These are phyloP conservation scores for Bombus affinis DNA, from an alignment of 1,140 invertebrate genomes.

Conservation along the genomic window DNA sequence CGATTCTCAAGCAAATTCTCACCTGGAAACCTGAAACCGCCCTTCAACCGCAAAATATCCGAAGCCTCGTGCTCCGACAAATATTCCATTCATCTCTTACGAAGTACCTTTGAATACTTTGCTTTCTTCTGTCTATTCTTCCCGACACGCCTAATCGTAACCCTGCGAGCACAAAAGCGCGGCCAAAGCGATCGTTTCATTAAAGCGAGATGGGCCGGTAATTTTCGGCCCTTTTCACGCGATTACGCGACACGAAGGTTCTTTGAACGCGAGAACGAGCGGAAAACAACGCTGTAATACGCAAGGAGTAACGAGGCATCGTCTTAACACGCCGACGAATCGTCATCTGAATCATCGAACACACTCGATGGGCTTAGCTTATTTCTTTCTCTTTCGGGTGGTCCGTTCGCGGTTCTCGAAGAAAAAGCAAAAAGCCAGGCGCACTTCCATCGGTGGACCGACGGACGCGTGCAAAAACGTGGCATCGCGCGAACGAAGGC, in stretches of 20 bases:
- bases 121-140: background rate
- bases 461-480: slow-evolving; percentile 9
- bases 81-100: background rate
- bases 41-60: background rate
- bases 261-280: background rate
- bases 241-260: background rate
- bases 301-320: background rate
- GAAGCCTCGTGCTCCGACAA: background rate
- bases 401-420: background rate
- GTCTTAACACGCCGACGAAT: background rate
- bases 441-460: slow-evolving; percentile 3
- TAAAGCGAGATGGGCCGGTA: background rate
- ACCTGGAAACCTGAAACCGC: background rate
- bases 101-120: background rate
- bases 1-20: background rate
- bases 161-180: background rate
- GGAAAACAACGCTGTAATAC: background rate
- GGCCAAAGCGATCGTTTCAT: background rate
- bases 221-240: background rate
- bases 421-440: slow-evolving; percentile 18
- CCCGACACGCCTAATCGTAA: background rate
- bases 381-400: slow-evolving; percentile 14
- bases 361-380: too few species aligned
- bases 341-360: slow-evolving; percentile 7
- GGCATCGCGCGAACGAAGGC: background rate